Base-by-base conservation (phyloP, 2,797 vertebrate genomes). In the Fringilla coelebs region DNA sequence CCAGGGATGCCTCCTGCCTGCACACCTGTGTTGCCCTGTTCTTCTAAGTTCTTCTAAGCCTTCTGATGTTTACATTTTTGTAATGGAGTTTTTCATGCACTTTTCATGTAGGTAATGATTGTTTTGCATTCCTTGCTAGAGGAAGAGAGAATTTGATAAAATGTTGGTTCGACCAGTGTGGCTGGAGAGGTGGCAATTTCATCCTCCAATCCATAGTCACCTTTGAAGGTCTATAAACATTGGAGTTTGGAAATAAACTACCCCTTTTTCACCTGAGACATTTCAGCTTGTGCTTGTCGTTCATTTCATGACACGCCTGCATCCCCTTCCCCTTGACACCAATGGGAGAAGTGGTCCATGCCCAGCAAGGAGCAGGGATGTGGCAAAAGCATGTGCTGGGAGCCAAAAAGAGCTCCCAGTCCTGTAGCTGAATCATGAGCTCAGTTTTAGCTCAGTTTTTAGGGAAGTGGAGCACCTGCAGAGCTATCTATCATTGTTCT, bases 361-460 rank as follows among this genome's bases (percentile, higher is more conserved):
- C 25, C 28, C 51, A 40, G 25, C 31, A 8, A 13, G 40, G 28
- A 73, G 46, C 46, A 55, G 61, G 40, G 24, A 57, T 58, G 34
- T 19, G 54, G 66, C 3, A 43, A 60, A 66, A 87, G 11, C 2
- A 0, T 7, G 11, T 60, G 10, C 66, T 68, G 55, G 31, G 22
- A 90, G 29, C 40, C 51, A 58, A 14, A 31, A 62, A 65, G 46
- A 76, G 1, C 82, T 73, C 77, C 52, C 52, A 62, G 40, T n/a
- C 36, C 75, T 85, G 31, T 2, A 45, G 55, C 57, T 83, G 61
- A 80, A 48, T 40, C 29, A 10, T 7, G 49, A 25, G 68, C 40
- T 63, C 55, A 36, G 28, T 38, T 92, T 91, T 54, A 95, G 57
- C 31, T 51, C n/a, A n/a, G n/a, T n/a, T n/a, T n/a, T n/a, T n/a